Base-by-base conservation (phyloP, 2,797 vertebrate genomes). In the Urosaurus nigricauda region DNA sequence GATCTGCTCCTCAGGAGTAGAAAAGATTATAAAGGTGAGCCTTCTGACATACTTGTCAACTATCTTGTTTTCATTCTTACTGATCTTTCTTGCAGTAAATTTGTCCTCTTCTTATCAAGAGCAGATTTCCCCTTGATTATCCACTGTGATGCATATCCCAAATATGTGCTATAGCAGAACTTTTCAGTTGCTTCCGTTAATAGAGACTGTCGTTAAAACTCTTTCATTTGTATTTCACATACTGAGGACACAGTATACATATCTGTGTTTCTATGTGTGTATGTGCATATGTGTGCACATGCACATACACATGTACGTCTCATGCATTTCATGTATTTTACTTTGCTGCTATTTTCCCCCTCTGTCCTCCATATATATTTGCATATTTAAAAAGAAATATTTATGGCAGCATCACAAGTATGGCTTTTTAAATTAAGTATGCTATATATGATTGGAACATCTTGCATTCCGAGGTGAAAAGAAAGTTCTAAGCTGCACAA, bases 1-100 rank as follows among this genome's bases (percentile, higher is more conserved):
- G 99, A 99, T 99, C 97, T 99, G 99, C 95, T 99, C 99, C 88
- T 99, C 99, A 0, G 99, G 99, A 0, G 99, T 99, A 90, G 99
- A 99, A 97, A 99, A 99, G 95, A 99, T 99, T 94, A 99, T 99
- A 97, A 99, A 99, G 99, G 99, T 99, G 83, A 97, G 97, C 85
- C 17, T 77, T 60, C 51, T 32, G 81, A 56, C 78, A 53, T 74
- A 14, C 58, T 51, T 35, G 86, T 79, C 70, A 89, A 91, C 90
- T 3, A 35, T 60, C 53, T 56, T 47, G 32, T 35, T 24, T 65
- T 77, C 37, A 19, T 37, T 35, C 9, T 53, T 7, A 32, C 79
- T 24, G 29, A 24, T 47, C 29, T 47, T 40, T 63, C n/a, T 37
- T 37, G 26, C 35, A 75, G 21, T 35, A 13, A 21, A 47, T 51